phyloP scores from a whole-genome alignment of 2,113 vertebrate species.

The Platichthys flesus region DNA sequence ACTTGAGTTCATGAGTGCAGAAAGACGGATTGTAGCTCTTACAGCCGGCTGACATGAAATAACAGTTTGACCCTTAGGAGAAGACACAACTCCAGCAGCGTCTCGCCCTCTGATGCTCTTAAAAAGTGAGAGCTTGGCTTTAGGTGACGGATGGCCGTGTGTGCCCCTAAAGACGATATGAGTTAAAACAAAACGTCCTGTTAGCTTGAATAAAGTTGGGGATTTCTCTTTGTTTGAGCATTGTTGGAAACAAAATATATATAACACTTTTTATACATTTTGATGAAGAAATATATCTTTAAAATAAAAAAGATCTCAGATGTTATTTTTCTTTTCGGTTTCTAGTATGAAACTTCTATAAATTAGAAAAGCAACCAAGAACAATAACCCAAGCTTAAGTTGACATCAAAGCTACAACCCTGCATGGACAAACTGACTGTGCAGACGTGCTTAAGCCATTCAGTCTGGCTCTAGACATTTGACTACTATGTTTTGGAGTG shows the following conservation, averaged over 20 bases:
- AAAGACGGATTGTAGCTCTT: constrained; percentile 32
- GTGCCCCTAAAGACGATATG: too few species aligned
- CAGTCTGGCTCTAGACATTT: constrained; percentile 2
- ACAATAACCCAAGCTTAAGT: neutral
- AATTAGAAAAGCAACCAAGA: neutral
- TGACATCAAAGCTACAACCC: constrained; percentile 17
- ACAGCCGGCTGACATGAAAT: constrained; percentile 36
- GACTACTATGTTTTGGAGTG: constrained; percentile 15
- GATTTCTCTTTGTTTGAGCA: too few species aligned
- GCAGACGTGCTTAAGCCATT: neutral
- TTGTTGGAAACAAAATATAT: too few species aligned
- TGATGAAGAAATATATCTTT: too few species aligned
- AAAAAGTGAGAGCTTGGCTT: constrained; percentile 26
- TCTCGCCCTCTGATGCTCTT: constrained; percentile 10
- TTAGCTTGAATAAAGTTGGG: too few species aligned
- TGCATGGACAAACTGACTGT: neutral
- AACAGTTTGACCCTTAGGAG: constrained; percentile 29
- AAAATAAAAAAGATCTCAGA: neutral
- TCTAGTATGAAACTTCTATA: neutral
- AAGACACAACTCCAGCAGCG: constrained; percentile 36
- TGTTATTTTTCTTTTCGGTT: constrained; percentile 2
- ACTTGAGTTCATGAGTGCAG: constrained; percentile 15
- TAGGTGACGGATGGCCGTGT: constrained; percentile 19
- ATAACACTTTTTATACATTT: too few species aligned
- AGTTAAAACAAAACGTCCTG: too few species aligned